Base-by-base conservation (phyloP, 1,140 invertebrate genomes). In the Solen grandis region DNA sequence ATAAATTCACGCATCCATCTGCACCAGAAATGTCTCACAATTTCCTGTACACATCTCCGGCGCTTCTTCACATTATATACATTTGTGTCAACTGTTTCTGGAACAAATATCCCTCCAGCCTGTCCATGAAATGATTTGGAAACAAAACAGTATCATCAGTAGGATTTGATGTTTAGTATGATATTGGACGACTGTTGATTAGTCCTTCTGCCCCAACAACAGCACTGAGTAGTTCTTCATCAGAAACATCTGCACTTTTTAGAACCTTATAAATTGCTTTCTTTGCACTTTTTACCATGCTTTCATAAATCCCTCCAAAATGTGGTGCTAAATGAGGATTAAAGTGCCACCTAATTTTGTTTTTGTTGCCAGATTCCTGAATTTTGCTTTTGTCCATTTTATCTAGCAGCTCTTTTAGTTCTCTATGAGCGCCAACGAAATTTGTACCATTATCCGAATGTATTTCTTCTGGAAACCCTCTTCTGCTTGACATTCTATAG, bases 341-440 rank as follows among this genome's bases (percentile, higher is more conserved):
- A 75, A 93, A 92, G 46, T 91, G 70, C 92, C 92, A 93, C 33
- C 84, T 65, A 0, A 92, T 90, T 22, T 75, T 85, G 65, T 65
- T 27, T n/a, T 57, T 72, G 29, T 38, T 55, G 14, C 8, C 65
- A n/a, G n/a, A n/a, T n/a, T 55, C 29, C n/a, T 70, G 5, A 29
- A 22, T 74, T 73, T 29, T 74, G 16, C 50, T 62, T 33, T 19
- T 80, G 66, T 41, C 72, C 14, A 29, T 57, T 19, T 31, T 31
- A 16, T 16, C 29, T 16, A 22, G 65, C 41, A 31, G 55, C 69
- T 33, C 13, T 25, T 25, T 35, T 5, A 81, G 36, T 59, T 74
- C 78, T 3, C n/a, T 73, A 50, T 74, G 22, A 41, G 78, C 78
- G 1, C 57, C 60, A 8, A 73, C 55, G 41, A 81, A 73, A 55